Percentiles rank a stretch among this genome's conserved stretches.
Conservation (phyloP, 1,140 invertebrate species). For the Drosophila paulistorum region DNA sequence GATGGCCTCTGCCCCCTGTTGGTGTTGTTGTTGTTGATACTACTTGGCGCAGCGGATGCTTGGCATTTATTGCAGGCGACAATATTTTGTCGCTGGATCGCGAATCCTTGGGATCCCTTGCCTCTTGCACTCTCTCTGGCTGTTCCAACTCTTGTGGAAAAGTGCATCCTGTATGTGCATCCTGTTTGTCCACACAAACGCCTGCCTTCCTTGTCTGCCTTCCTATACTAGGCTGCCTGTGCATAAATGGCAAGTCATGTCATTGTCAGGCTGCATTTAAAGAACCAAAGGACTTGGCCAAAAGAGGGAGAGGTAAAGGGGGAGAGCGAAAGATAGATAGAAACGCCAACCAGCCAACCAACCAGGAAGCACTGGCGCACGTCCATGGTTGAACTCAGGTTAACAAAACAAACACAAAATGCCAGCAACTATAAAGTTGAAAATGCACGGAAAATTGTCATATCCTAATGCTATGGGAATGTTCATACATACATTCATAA, state of each 20-base stretch:
- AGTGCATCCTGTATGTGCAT: slow-evolving; percentile 20
- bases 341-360: neutral
- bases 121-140: neutral
- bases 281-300: neutral
- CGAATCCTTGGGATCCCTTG: slow-evolving; percentile 15
- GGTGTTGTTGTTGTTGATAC: slow-evolving; percentile 36
- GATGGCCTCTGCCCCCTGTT: slow-evolving; percentile 50
- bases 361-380: slow-evolving; percentile 7
- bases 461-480: too few species aligned
- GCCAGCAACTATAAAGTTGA: neutral
- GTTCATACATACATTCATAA: too few species aligned
- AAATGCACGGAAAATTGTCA: neutral
- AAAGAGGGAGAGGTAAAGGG: neutral
- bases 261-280: slow-evolving; percentile 14
- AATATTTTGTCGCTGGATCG: slow-evolving; percentile 69
- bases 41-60: slow-evolving; percentile 72
- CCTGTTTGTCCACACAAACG: slow-evolving; percentile 11
- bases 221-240: neutral
- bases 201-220: neutral
- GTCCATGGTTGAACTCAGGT: slow-evolving; percentile 8
- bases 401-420: slow-evolving; percentile 1
- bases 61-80: slow-evolving; percentile 79
- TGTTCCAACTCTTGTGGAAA: slow-evolving; percentile 1
- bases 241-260: slow-evolving; percentile 19
- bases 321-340: neutral